Evolutionary conservation across 2,113 vertebrate genomes (phyloP).

Genomic region (Melanerpes formicivorus): DNA sequence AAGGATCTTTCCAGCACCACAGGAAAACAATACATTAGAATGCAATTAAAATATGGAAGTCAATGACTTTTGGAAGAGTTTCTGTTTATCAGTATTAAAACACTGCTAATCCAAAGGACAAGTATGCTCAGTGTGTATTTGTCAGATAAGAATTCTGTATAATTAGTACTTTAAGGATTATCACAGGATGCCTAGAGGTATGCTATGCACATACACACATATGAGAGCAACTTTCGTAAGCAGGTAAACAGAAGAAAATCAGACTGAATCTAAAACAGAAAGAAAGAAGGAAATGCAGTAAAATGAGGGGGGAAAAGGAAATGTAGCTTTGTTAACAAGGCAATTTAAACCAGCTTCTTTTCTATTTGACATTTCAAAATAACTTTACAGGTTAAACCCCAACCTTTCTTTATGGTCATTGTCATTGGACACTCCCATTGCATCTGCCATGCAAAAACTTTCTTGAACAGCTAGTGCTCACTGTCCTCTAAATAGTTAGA

Average conservation of each 20-base stretch:
- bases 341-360: neutral
- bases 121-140: constrained; percentile 63
- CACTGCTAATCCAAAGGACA: constrained; percentile 67
- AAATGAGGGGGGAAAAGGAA: neutral
- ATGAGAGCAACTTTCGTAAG: neutral
- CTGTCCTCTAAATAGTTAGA: neutral
- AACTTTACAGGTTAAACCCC: neutral
- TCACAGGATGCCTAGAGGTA: constrained; percentile 8
- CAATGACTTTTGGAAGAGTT: constrained; percentile 70
- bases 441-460: neutral
- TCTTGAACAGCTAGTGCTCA: neutral
- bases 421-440: neutral
- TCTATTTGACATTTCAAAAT: neutral
- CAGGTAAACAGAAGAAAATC: neutral
- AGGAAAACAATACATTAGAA: constrained; percentile 58
- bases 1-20: constrained; percentile 47
- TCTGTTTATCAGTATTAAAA: constrained; percentile 73
- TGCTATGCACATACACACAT: neutral
- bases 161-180: constrained; percentile 70
- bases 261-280: neutral
- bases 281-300: neutral
- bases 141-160: constrained; percentile 73
- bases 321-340: neutral
- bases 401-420: neutral
- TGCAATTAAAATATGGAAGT: constrained; percentile 73